Conservation (phyloP, 2,888 invertebrate species). For the Cantharis rufa region DNA sequence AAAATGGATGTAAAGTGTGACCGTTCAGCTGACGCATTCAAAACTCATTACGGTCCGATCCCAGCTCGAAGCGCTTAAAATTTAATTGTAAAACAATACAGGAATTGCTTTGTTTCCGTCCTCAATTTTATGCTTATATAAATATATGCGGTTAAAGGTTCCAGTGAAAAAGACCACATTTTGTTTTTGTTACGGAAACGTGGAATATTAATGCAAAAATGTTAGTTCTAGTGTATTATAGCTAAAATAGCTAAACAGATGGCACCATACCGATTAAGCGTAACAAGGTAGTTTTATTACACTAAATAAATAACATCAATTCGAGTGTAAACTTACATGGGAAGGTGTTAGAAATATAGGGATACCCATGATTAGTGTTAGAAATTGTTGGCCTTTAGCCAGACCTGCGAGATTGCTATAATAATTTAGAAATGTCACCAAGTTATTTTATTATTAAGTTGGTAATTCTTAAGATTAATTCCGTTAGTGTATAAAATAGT, state of each 20-base stretch:
- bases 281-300: neutral
- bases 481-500: too few species aligned
- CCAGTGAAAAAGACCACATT: slow-evolving; percentile 11
- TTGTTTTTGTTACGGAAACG: slow-evolving; percentile 10
- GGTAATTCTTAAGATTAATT: too few species aligned
- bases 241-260: neutral
- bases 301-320: neutral
- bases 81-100: slow-evolving; percentile 32
- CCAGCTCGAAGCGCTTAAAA: slow-evolving; percentile 26
- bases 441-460: too few species aligned
- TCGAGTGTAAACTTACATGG: neutral
- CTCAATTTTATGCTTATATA: slow-evolving; percentile 29
- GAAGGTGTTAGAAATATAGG: too few species aligned
- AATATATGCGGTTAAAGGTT: slow-evolving; percentile 20
- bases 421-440: too few species aligned
- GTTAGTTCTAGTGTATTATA: neutral
- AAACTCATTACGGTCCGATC: slow-evolving; percentile 28
- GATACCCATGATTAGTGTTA: too few species aligned
- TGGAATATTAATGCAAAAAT: neutral
- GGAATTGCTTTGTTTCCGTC: slow-evolving; percentile 29
- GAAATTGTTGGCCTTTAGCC: too few species aligned
- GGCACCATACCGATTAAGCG: neutral
- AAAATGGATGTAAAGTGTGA: slow-evolving; percentile 27
- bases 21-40: slow-evolving; percentile 30
- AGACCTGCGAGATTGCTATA: too few species aligned